A percentile compares a stretch with the other conserved stretches of the same genome.
These are phyloP conservation scores for Thera obeliscata DNA, from an alignment of 2,888 invertebrate species.

Conservation along the genomic window DNA sequence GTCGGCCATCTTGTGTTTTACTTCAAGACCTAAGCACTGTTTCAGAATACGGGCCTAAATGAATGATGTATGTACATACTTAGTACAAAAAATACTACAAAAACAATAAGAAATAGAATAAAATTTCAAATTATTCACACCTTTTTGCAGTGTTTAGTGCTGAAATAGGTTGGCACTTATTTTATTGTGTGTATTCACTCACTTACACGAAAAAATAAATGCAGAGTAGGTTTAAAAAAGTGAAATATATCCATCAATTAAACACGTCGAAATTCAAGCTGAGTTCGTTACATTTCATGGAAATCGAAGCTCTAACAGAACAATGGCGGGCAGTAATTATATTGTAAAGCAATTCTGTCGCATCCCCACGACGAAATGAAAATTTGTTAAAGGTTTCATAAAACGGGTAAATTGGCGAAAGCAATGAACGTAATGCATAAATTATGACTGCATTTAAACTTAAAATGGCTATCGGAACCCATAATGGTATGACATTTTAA, in stretches of 20 bases:
- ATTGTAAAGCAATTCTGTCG: slow-evolving; percentile 78
- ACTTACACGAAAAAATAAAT: background rate
- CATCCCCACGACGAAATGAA: slow-evolving; percentile 61
- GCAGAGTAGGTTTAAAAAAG: slow-evolving; percentile 1
- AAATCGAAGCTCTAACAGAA: slow-evolving; percentile 69
- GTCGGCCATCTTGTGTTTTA: too few relatives aligned
- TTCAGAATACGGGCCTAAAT: too few relatives aligned
- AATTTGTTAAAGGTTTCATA: slow-evolving; percentile 64
- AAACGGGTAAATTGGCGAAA: slow-evolving; percentile 54
- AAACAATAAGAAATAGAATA: too few relatives aligned
- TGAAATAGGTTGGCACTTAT: background rate
- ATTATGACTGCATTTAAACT: slow-evolving; percentile 59
- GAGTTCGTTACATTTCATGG: slow-evolving; percentile 66
- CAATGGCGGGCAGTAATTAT: slow-evolving; percentile 75
- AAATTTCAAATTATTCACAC: too few relatives aligned
- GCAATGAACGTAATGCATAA: slow-evolving; percentile 59
- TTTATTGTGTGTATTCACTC: background rate
- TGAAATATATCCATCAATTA: slow-evolving; percentile 15
- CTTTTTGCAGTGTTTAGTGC: too few relatives aligned
- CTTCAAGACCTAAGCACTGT: too few relatives aligned
- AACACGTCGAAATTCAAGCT: slow-evolving; percentile 14
- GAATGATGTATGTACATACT: too few relatives aligned
- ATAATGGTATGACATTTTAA: slow-evolving; percentile 28
- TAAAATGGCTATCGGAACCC: slow-evolving; percentile 46
- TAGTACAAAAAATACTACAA: too few relatives aligned